These are phyloP conservation scores for Alauda arvensis DNA, from an alignment of 2,797 vertebrate genomes.

Conservation along the genomic window DNA sequence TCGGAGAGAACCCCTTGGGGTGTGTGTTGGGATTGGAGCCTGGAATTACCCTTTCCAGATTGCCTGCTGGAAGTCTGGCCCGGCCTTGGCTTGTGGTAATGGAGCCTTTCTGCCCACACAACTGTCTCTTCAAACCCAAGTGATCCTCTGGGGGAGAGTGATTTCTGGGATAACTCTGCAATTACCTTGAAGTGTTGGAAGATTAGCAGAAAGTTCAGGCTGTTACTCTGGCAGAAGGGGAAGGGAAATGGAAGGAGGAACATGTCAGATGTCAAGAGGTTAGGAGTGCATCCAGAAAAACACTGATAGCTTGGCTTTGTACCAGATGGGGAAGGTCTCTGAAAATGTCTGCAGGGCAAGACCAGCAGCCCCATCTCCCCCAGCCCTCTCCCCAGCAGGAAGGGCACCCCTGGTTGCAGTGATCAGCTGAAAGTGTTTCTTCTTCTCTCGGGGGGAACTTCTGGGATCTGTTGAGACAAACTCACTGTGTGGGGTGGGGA, in stretches of 20 bases:
- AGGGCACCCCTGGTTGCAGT: neutral
- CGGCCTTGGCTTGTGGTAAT: slow-evolving; percentile 92
- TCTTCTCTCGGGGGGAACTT: neutral
- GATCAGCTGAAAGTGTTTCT: neutral
- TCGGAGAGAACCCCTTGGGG: slow-evolving; percentile 89
- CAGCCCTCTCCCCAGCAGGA: neutral
- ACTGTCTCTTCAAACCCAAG: neutral
- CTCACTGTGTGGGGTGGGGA: neutral
- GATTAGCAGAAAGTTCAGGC: neutral
- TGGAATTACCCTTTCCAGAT: slow-evolving; percentile 96
- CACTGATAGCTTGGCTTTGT: neutral
- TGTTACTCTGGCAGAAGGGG: neutral
- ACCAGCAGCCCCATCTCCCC: neutral
- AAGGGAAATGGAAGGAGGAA: neutral
- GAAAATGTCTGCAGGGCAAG: neutral
- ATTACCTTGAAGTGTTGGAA: neutral
- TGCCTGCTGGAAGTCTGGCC: slow-evolving; percentile 88
- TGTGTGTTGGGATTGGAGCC: slow-evolving; percentile 93
- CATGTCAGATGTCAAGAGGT: neutral
- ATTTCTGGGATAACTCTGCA: neutral
- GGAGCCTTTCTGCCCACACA: neutral
- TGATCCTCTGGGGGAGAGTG: neutral
- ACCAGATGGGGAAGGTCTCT: neutral
- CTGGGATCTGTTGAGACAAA: neutral
- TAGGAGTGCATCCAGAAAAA: neutral